A percentile compares a stretch with the other conserved stretches of the same genome.
These are phyloP conservation scores for Epizoanthus illoricatus DNA, from an alignment of 92 coral and sea anemone genomes.

Conservation along the genomic window DNA sequence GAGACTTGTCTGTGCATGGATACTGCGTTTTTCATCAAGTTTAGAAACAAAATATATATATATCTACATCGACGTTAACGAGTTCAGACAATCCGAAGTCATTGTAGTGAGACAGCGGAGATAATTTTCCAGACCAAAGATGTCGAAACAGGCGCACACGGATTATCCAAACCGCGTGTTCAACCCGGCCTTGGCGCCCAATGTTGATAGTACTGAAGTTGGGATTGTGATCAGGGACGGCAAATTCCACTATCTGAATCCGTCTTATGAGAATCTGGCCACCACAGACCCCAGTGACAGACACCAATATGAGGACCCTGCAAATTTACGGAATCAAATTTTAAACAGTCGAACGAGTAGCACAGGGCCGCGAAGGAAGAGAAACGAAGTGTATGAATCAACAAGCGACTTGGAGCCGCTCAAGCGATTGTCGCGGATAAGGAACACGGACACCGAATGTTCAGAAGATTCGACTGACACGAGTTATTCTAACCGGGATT, in stretches of 20 bases:
- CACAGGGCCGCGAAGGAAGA: conserved; percentile 21
- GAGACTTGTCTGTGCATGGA: neutral
- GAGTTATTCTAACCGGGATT: conserved; percentile 1
- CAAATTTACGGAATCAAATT: conserved; percentile 21
- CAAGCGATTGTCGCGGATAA: conserved; percentile 8
- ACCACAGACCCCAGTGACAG: conserved; percentile 21
- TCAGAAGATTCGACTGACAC: conserved; percentile 31
- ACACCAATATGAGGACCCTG: conserved; percentile 39
- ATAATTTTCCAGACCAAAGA: conserved; percentile 9
- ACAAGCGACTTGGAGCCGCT: conserved; percentile 34
- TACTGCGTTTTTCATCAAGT: neutral
- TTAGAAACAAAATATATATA: neutral
- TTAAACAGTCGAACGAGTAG: neutral
- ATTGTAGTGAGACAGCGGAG: neutral
- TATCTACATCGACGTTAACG: neutral
- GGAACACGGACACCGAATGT: conserved; percentile 31
- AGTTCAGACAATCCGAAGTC: conserved; percentile 33
- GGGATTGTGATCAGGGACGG: conserved; percentile 17
- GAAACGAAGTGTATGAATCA: conserved; percentile 36
- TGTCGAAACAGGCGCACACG: conserved; percentile 4
- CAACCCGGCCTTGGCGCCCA: conserved; percentile 17
- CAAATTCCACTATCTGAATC: conserved; percentile 18
- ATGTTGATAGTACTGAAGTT: conserved; percentile 15
- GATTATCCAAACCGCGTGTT: conserved; percentile 37
- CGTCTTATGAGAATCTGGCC: conserved; percentile 35